A percentile compares a stretch with the other conserved stretches of the same genome.
Conservation (phyloP, 2,797 vertebrate genomes). For the Channa striata region DNA sequence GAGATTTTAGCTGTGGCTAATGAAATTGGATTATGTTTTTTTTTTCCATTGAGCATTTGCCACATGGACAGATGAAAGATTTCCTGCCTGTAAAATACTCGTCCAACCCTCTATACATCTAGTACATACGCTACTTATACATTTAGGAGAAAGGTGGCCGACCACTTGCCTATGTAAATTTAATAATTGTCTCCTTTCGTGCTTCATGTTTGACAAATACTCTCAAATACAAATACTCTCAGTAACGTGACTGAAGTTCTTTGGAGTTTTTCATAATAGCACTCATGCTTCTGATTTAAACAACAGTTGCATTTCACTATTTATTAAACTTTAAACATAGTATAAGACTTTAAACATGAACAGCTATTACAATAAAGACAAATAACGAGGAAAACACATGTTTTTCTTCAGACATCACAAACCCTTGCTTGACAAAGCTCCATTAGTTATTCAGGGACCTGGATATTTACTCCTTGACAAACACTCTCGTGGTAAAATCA, state of each 20-base stretch:
- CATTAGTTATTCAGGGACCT: conserved; percentile 54
- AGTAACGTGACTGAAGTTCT: conserved; percentile 63
- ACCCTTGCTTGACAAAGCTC: conserved; percentile 37
- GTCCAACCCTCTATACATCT: neutral
- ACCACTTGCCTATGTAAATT: conserved; percentile 63
- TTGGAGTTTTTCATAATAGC: conserved; percentile 36
- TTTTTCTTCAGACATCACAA: conserved; percentile 41
- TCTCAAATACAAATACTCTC: conserved; percentile 73
- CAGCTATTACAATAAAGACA: conserved; percentile 28
- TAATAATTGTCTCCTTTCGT: conserved; percentile 68
- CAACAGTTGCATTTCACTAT: conserved; percentile 27
- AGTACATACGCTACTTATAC: conserved; percentile 58
- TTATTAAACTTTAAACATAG: conserved; percentile 1
- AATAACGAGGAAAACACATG: conserved; percentile 25
- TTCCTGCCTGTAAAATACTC: conserved; percentile 34
- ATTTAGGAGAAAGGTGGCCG: conserved; percentile 50
- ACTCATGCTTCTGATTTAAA: conserved; percentile 71
- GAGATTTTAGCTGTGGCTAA: conserved; percentile 52
- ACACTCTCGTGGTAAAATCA: conserved; percentile 26
- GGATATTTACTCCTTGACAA: conserved; percentile 41
- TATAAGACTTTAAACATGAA: conserved; percentile 23
- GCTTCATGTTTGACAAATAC: conserved; percentile 71
- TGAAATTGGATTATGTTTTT: conserved; percentile 35
- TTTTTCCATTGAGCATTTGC: conserved; percentile 24
- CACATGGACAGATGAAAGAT: conserved; percentile 49